Evolutionary conservation across 1,140 invertebrate genomes (phyloP).

Genomic region (Odontomachus brunneus): DNA sequence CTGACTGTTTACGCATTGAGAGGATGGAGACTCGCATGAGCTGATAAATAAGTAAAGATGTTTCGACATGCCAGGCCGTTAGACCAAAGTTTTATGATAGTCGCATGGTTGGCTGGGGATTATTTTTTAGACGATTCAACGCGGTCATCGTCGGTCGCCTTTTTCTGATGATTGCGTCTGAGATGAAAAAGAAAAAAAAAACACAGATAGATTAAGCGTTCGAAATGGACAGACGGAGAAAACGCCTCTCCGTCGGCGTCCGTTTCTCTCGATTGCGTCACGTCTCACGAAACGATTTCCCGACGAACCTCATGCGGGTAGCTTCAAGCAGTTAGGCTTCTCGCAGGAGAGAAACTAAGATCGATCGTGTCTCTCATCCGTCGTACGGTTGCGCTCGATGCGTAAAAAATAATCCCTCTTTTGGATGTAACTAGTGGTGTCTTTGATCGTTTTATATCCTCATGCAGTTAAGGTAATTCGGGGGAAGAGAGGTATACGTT

Average conservation of each 20-base stretch:
- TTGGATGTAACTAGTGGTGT: conserved; percentile 68
- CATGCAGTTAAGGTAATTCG: conserved; percentile 68
- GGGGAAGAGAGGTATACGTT: too few relatives aligned
- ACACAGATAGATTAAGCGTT: neutral
- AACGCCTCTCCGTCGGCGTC: conserved; percentile 5
- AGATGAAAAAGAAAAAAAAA: too few relatives aligned
- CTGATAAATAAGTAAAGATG: conserved; percentile 70
- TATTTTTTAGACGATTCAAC: conserved; percentile 71
- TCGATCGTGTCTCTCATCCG: neutral
- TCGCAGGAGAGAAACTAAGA: neutral
- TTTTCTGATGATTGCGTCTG: neutral
- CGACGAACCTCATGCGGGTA: neutral
- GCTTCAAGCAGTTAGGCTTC: neutral
- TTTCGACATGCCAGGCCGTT: conserved; percentile 75
- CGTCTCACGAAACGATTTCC: neutral
- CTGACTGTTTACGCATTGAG: conserved; percentile 64
- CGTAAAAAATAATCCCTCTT: conserved; percentile 75
- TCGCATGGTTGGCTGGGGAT: conserved; percentile 64
- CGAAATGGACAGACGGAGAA: neutral
- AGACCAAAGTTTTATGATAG: conserved; percentile 59
- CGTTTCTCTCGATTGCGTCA: neutral
- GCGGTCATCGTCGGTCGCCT: conserved; percentile 2
- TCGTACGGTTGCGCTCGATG: conserved; percentile 3
- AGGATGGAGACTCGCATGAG: conserved; percentile 63
- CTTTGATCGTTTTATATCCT: conserved; percentile 64